A percentile compares a stretch with the other conserved stretches of the same genome.
phyloP scores from a whole-genome alignment of 2,113 vertebrate species.

The Ageneiosus marmoratus region DNA sequence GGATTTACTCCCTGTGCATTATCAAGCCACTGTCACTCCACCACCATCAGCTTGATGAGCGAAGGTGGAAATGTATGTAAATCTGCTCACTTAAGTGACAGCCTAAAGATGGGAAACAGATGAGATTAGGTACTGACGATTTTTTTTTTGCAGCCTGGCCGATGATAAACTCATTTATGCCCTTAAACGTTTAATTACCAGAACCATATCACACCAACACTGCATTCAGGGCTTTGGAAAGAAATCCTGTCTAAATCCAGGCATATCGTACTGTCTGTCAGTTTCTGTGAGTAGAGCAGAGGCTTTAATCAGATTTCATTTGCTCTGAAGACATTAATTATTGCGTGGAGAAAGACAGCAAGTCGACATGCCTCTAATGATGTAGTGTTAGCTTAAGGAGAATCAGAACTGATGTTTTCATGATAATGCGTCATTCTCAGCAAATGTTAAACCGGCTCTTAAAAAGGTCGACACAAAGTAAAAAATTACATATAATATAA shows the following conservation, averaged over 20 bases:
- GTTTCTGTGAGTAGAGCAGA: conserved; percentile 35
- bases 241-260: conserved; percentile 52
- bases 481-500: background rate
- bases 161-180: conserved; percentile 58
- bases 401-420: conserved; percentile 33
- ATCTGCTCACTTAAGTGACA: conserved; percentile 57
- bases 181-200: conserved; percentile 58
- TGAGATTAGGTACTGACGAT: conserved; percentile 57
- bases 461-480: conserved; percentile 12
- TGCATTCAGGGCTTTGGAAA: conserved; percentile 46
- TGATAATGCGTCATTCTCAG: background rate
- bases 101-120: conserved; percentile 57
- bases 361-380: conserved; percentile 29
- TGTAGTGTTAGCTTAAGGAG: conserved; percentile 20
- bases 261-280: conserved; percentile 42
- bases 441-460: background rate
- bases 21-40: conserved; percentile 38
- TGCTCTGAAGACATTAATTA: conserved; percentile 47
- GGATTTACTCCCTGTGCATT: conserved; percentile 36
- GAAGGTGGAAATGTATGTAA: conserved; percentile 60
- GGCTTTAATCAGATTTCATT: conserved; percentile 45
- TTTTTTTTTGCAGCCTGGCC: conserved; percentile 38
- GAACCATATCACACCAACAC: conserved; percentile 43
- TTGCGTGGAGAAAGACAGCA: conserved; percentile 29
- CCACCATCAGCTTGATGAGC: conserved; percentile 39